These are phyloP conservation scores for Heliangelus exortis DNA, from an alignment of 2,797 vertebrate genomes.

Conservation along the genomic window DNA sequence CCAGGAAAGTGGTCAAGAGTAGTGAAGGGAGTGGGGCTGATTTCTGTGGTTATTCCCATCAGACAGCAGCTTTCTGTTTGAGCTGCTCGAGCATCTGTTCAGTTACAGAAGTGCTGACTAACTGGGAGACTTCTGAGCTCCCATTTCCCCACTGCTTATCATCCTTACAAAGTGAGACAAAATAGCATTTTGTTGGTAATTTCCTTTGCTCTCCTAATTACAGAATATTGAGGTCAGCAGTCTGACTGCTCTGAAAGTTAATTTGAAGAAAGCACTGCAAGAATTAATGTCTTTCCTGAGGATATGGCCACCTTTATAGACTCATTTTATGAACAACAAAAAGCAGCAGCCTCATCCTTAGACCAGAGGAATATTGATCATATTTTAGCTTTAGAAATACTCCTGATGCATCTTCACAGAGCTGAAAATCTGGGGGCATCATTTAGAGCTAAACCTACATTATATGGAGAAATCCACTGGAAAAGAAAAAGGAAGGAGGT, in stretches of 20 bases:
- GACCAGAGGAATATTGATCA: not conserved
- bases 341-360: not conserved
- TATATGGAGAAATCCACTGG: not conserved
- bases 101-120: not conserved
- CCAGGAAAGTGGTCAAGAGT: not conserved
- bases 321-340: not conserved
- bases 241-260: not conserved
- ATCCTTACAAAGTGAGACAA: not conserved
- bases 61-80: not conserved
- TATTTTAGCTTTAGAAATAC: not conserved
- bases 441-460: not conserved
- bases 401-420: not conserved
- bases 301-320: not conserved
- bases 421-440: not conserved
- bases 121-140: not conserved
- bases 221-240: not conserved
- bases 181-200: not conserved
- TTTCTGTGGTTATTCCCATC: not conserved
- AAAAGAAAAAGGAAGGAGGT: not conserved
- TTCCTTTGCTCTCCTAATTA: not conserved
- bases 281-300: not conserved
- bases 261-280: slow-evolving; percentile 3
- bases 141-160: not conserved
- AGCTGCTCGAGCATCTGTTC: not conserved
- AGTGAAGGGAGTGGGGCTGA: not conserved